These are phyloP conservation scores for Stigmatopora argus DNA, from an alignment of 2,113 vertebrate species.

Conservation along the genomic window DNA sequence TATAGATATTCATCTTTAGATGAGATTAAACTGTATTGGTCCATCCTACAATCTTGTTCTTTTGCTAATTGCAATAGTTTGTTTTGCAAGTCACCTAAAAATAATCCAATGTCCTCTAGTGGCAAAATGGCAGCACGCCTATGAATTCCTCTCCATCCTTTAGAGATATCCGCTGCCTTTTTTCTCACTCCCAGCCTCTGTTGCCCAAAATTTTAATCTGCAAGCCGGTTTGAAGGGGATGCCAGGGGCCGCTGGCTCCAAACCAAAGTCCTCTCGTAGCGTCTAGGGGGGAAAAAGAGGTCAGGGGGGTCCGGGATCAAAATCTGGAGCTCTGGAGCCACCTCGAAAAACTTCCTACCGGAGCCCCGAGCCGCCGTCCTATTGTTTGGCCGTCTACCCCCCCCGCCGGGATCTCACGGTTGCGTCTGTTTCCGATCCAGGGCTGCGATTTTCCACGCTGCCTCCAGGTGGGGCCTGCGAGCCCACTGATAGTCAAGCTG, in stretches of 20 bases:
- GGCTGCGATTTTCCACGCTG: slow-evolving; percentile 50
- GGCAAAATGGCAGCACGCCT: slow-evolving; percentile 34
- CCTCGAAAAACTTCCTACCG: slow-evolving; percentile 53
- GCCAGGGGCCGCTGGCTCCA: slow-evolving; percentile 63
- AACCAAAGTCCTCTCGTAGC: slow-evolving; percentile 48
- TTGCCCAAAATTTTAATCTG: slow-evolving; percentile 51
- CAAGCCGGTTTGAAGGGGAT: slow-evolving; percentile 53
- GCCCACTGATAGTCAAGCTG: slow-evolving; percentile 59
- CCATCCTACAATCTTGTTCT: neutral
- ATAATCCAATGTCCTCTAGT: slow-evolving; percentile 10
- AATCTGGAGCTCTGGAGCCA: slow-evolving; percentile 61
- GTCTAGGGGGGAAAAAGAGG: slow-evolving; percentile 11
- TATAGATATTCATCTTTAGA: neutral
- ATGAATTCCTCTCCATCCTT: slow-evolving; percentile 57
- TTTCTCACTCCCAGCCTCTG: slow-evolving; percentile 48
- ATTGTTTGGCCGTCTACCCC: slow-evolving; percentile 38
- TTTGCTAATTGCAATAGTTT: neutral
- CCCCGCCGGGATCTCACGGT: slow-evolving; percentile 22
- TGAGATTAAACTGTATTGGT: neutral
- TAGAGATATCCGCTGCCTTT: slow-evolving; percentile 52
- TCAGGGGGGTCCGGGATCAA: slow-evolving; percentile 36
- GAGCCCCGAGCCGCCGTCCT: slow-evolving; percentile 40
- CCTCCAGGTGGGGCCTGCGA: slow-evolving; percentile 57
- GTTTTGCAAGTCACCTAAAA: neutral
- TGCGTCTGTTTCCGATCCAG: slow-evolving; percentile 35